Evolutionary conservation across 2,797 vertebrate genomes (phyloP).

Genomic region (Huso huso): DNA sequence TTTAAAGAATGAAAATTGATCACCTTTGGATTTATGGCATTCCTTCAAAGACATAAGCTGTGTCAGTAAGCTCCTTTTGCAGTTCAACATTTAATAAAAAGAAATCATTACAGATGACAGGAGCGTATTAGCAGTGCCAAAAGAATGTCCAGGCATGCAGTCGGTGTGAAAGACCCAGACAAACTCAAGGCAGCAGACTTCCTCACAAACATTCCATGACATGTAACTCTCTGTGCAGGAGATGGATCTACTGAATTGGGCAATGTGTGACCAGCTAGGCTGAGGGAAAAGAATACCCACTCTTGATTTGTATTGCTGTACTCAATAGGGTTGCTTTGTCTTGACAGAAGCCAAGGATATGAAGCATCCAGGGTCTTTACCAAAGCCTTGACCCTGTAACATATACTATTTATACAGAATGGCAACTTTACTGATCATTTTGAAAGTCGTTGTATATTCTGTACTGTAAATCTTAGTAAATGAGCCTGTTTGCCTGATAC

Average conservation of each 20-base stretch:
- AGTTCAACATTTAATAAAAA: slow-evolving; percentile 27
- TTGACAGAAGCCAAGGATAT: background rate
- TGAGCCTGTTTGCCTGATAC: background rate
- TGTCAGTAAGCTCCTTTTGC: slow-evolving; percentile 22
- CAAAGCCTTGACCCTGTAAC: background rate
- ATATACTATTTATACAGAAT: background rate
- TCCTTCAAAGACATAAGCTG: background rate
- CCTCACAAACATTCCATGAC: slow-evolving; percentile 17
- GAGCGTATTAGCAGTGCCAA: slow-evolving; percentile 21
- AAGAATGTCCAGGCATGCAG: slow-evolving; percentile 10
- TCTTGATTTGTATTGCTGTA: background rate
- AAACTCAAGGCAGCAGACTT: slow-evolving; percentile 13
- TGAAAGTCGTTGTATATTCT: background rate
- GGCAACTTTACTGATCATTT: background rate
- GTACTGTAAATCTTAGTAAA: too few species aligned
- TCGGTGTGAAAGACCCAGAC: slow-evolving; percentile 11
- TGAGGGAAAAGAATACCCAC: background rate
- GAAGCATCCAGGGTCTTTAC: background rate
- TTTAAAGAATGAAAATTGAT: slow-evolving; percentile 1
- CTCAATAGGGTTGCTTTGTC: background rate
- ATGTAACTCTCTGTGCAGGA: background rate
- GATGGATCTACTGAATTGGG: background rate
- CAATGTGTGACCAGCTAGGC: background rate
- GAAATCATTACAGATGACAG: slow-evolving; percentile 18
- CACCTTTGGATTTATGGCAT: slow-evolving; percentile 6